Percentiles rank a stretch among this genome's conserved stretches.
phyloP scores from a whole-genome alignment of 2,888 invertebrate species.

The Papilio demoleus region DNA sequence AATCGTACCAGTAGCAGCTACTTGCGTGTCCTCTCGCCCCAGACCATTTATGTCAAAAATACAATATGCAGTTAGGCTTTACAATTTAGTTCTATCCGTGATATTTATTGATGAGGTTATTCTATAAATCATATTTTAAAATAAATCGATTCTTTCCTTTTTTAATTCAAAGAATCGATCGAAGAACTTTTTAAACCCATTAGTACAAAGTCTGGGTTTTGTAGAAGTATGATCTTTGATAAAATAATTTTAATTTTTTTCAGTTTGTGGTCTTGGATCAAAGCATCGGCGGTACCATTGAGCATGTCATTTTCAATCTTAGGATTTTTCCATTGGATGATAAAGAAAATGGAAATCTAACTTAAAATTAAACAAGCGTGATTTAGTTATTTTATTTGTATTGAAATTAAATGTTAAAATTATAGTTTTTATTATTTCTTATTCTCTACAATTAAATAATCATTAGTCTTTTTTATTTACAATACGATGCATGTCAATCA shows the following conservation, averaged over 20 bases:
- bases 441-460: conserved; percentile 23
- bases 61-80: no score
- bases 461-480: conserved; percentile 35
- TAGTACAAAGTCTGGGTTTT: no score
- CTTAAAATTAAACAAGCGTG: conserved; percentile 25
- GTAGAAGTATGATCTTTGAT: no score
- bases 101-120: background rate
- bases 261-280: conserved; percentile 90
- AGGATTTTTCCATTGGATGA: conserved; percentile 91
- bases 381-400: conserved; percentile 31
- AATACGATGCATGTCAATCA: conserved; percentile 5
- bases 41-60: no score
- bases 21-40: no score
- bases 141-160: background rate
- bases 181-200: no score
- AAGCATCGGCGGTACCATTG: conserved; percentile 91
- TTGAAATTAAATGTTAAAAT: conserved; percentile 20
- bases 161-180: no score
- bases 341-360: conserved; percentile 86
- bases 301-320: conserved; percentile 90
- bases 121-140: background rate
- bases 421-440: conserved; percentile 11
- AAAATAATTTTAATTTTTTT: no score
- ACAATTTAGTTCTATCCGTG: conserved; percentile 9
- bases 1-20: conserved; percentile 46